Conservation (phyloP, 2,797 vertebrate species). For the Dallia pectoralis region DNA sequence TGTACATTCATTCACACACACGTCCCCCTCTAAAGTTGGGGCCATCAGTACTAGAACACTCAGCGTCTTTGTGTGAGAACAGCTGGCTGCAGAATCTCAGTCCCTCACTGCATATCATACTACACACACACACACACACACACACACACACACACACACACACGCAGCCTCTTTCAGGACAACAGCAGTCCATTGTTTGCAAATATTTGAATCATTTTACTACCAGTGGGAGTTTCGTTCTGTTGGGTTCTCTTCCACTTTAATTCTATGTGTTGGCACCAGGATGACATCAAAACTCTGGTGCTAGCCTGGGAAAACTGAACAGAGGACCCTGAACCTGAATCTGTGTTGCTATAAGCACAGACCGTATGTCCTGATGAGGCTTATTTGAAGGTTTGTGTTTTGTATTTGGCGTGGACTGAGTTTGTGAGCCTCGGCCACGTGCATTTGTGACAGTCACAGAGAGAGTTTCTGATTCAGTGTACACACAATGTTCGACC, state of each 20-base stretch:
- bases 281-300: background rate
- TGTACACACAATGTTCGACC: no score
- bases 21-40: background rate
- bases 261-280: background rate
- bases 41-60: conserved; percentile 11
- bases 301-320: background rate
- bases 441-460: no score
- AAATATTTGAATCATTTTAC: background rate
- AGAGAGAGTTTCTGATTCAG: no score
- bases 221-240: no score
- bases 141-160: conserved; percentile 7
- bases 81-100: conserved; percentile 11
- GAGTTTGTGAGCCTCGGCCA: background rate
- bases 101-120: background rate
- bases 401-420: background rate
- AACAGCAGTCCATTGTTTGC: background rate
- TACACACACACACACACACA: background rate
- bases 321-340: background rate
- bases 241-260: background rate
- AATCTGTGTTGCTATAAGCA: background rate
- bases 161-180: background rate
- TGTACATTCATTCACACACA: background rate
- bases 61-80: conserved; percentile 3
- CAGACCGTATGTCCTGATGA: no score
- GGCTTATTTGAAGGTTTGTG: background rate